These are phyloP conservation scores for Clarias magur DNA, from an alignment of 2,113 vertebrate species.

Conservation along the genomic window DNA sequence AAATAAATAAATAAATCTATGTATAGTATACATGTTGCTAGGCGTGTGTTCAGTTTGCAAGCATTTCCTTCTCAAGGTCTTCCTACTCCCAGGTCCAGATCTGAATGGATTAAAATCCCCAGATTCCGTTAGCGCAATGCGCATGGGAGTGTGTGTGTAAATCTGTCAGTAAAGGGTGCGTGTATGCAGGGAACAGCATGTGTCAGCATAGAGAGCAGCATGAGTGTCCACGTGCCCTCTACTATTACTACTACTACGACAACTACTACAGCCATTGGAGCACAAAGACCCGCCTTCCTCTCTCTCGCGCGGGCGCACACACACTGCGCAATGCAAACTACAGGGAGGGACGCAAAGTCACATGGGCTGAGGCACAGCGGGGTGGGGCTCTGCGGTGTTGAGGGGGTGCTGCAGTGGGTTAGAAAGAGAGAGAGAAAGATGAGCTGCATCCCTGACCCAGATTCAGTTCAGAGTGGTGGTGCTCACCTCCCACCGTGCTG, in stretches of 20 bases:
- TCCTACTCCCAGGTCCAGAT: background rate
- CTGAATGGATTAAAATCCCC: background rate
- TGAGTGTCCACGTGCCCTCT: constrained; percentile 53
- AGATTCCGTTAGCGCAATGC: constrained; percentile 24
- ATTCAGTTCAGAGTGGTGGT: constrained; percentile 59
- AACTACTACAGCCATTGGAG: constrained; percentile 47
- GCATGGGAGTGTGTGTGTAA: background rate
- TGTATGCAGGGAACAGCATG: constrained; percentile 13
- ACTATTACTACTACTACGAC: constrained; percentile 48
- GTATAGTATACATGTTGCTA: background rate
- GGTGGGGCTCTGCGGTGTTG: constrained; percentile 44
- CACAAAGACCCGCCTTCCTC: constrained; percentile 8
- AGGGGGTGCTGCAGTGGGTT: constrained; percentile 39
- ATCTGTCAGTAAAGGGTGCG: constrained; percentile 17
- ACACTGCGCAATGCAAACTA: constrained; percentile 12
- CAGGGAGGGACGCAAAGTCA: constrained; percentile 17
- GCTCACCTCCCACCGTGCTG: background rate
- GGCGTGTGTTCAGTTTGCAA: background rate
- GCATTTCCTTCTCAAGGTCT: background rate
- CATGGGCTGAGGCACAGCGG: constrained; percentile 36
- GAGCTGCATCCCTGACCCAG: constrained; percentile 70
- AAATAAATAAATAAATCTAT: background rate
- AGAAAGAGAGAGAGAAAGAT: constrained; percentile 45
- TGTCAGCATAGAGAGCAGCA: constrained; percentile 10
- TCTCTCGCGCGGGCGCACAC: background rate